Evolutionary conservation across 2,888 invertebrate species (phyloP), one percentile per base, ranked within the genome.

Genomic region (Chydorus sphaericus): DNA sequence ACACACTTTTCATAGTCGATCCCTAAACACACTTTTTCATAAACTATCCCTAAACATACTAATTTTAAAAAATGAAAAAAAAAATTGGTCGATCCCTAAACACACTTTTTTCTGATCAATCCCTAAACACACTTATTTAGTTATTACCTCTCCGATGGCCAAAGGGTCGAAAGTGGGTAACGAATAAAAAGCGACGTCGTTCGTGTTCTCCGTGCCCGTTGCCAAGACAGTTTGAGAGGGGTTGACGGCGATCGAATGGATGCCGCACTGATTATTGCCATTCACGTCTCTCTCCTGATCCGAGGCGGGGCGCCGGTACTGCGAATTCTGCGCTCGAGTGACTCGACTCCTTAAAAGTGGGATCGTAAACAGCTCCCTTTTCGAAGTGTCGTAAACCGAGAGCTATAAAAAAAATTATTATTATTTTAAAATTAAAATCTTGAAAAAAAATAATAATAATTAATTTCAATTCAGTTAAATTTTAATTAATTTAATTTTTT

Each of bases 101-200:
- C n/a, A n/a, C n/a, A n/a, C n/a, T n/a, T n/a, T n/a, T n/a, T n/a
- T n/a, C n/a, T n/a, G n/a, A n/a, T n/a, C n/a, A n/a, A n/a, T n/a
- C n/a, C n/a, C n/a, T n/a, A n/a, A n/a, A n/a, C n/a, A n/a, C n/a
- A n/a, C n/a, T n/a, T n/a, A n/a, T n/a, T n/a, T 6, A 14, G 4
- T 18, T 16, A 55, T 54, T 62, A 75, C 75, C 71, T 93, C 92
- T 0, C 93, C 93, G 11, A 94, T 86, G 71, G 89, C 91, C 3
- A 93, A 82, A 0, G 94, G 93, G 72, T 93, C 93, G 59, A 96
- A 73, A 0, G 93, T 92, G n/a, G 94, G 94, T 64, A 96, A 73
- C 64, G 85, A 78, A 66, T 85, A 85, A 55, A 96, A 81, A 14
- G 92, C 94, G 61, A 96, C 78, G 71, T 94, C 93, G 66, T 90